These are phyloP conservation scores for Lutjanus erythropterus DNA, from an alignment of 2,113 vertebrate genomes.

Conservation along the genomic window DNA sequence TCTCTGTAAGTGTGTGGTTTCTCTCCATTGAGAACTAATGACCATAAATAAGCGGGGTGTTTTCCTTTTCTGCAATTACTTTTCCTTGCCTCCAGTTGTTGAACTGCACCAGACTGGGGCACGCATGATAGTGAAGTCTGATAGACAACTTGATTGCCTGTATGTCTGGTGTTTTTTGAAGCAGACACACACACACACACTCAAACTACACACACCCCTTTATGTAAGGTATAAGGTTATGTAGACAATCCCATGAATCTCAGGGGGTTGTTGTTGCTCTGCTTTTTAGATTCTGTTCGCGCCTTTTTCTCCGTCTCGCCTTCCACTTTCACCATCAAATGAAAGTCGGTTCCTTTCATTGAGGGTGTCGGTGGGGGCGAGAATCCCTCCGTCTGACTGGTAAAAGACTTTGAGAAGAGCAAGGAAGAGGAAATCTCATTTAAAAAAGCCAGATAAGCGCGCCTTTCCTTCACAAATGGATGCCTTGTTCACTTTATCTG, in stretches of 20 bases:
- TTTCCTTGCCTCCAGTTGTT: constrained; percentile 62
- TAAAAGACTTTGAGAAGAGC: constrained; percentile 66
- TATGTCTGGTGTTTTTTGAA: constrained; percentile 36
- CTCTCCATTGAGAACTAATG: constrained; percentile 55
- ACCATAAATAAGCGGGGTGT: constrained; percentile 63
- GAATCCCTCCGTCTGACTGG: constrained; percentile 63
- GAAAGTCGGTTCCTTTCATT: constrained; percentile 39
- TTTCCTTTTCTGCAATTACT: constrained; percentile 66
- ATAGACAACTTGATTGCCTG: constrained; percentile 57
- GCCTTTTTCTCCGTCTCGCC: constrained; percentile 36
- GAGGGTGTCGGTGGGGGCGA: constrained; percentile 13
- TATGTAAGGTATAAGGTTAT: constrained; percentile 12
- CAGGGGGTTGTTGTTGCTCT: constrained; percentile 21
- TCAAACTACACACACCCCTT: constrained; percentile 10
- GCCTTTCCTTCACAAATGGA: constrained; percentile 42
- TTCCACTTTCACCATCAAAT: constrained; percentile 62
- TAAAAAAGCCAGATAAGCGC: constrained; percentile 56
- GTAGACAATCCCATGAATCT: constrained; percentile 16
- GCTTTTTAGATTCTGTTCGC: constrained; percentile 49
- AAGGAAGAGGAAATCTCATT: constrained; percentile 69
- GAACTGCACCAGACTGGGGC: constrained; percentile 11
- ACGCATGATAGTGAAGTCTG: constrained; percentile 19
- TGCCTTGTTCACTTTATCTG: constrained; percentile 69
- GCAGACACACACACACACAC: not conserved
- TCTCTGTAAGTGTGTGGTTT: constrained; percentile 54